Evolutionary conservation across 2,797 vertebrate species (phyloP), one percentile per base, ranked within the genome.

Genomic region (Euphonia xanthogaster): DNA sequence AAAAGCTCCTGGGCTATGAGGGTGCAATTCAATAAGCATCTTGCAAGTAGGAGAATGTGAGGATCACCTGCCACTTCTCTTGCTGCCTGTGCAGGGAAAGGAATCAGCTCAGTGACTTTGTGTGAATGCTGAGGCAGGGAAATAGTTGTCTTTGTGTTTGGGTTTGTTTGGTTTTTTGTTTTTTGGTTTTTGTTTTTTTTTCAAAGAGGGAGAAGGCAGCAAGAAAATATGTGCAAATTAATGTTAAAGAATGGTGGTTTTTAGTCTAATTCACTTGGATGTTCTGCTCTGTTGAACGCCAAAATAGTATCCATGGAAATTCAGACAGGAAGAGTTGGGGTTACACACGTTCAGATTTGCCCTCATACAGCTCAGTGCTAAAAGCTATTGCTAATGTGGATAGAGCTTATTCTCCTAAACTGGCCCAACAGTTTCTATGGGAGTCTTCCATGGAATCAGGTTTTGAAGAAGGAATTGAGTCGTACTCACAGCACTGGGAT

Each of bases 171-270:
- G 14, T 0, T 39, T 7, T 42, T 40, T 73, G 16, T 6, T 37
- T n/a, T 61, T 28, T 40, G 9, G 20, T 9, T 21, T 33, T 8
- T 48, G 17, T 70, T 21, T 28, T 48, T 42, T 8, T 22, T 33
- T 2, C 22, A 27, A 67, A 60, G 39, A 44, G 3, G 35, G 12
- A 79, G 37, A 88, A 90, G 7, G 35, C 30, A 58, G 45, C 44
- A 73, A 63, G 87, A 88, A 91, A 94, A 84, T 66, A 9, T 20
- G 84, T 80, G 60, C 54, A 86, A 94, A 91, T 80, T 88, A 75
- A 85, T 91, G 66, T 83, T 93, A 77, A 78, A 86, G 82, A 86
- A 93, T 55, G 60, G 70, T 75, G 76, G 54, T 24, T 88, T 93
- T 93, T 66, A 76, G 73, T 61, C 65, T 77, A 71, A 86, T 67